Percentiles rank a stretch among this genome's conserved stretches.
Conservation (phyloP, 2,113 vertebrate species). For the Neodontobutis hainanensis region DNA sequence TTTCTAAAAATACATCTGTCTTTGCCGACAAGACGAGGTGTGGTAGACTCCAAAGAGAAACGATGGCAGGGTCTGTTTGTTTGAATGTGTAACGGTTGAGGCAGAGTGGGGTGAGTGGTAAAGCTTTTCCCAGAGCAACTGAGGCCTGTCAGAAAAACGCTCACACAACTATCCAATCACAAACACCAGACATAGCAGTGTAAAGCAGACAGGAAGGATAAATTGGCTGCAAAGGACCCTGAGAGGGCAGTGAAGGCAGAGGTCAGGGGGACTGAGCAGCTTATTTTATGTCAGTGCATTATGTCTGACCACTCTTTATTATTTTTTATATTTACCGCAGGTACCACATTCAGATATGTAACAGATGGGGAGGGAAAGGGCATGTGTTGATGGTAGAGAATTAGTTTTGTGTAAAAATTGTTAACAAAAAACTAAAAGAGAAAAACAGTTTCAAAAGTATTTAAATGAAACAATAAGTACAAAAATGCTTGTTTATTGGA, state of each 20-base stretch:
- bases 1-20: constrained; percentile 21
- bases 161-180: constrained; percentile 14
- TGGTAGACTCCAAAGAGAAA: constrained; percentile 14
- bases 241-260: constrained; percentile 20
- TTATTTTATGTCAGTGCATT: neutral
- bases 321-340: too few relatives aligned
- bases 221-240: constrained; percentile 23
- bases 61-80: constrained; percentile 17
- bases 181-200: neutral
- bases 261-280: neutral
- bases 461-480: too few relatives aligned
- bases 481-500: too few relatives aligned
- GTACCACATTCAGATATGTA: too few relatives aligned
- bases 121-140: constrained; percentile 45
- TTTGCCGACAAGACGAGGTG: constrained; percentile 6
- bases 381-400: too few relatives aligned
- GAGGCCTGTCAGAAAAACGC: constrained; percentile 24
- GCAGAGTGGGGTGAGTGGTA: constrained; percentile 17
- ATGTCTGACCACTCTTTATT: too few relatives aligned
- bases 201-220: constrained; percentile 17
- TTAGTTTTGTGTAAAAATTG: too few relatives aligned
- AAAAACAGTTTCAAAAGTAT: too few relatives aligned
- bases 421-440: too few relatives aligned
- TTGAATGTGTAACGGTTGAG: neutral
- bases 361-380: too few relatives aligned